phyloP scores from a whole-genome alignment of 2,888 invertebrate genomes.

The Eilema caniola region DNA sequence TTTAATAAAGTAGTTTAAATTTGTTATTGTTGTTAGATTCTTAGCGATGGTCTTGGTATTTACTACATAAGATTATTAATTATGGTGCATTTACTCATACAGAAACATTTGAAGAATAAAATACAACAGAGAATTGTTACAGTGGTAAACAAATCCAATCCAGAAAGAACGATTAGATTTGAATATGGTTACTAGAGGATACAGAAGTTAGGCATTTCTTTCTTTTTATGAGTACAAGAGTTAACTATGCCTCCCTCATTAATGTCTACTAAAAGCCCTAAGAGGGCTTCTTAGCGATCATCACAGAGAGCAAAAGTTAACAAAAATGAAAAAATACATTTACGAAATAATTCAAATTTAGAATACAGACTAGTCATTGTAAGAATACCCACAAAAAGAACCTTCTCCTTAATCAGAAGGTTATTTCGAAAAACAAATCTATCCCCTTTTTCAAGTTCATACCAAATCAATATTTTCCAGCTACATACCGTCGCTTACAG shows the following conservation, averaged over 20 bases:
- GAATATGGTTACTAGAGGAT: not conserved
- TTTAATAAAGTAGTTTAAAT: not conserved
- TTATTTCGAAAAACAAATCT: not conserved
- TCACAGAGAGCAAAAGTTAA: not conserved
- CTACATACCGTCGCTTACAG: slow-evolving; percentile 2
- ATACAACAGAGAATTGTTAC: not conserved
- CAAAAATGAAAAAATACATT: not conserved
- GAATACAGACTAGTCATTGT: not conserved
- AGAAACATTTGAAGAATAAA: not conserved
- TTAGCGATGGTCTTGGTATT: not conserved
- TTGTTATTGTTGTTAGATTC: not conserved
- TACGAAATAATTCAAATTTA: too few relatives aligned
- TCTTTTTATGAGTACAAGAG: too few relatives aligned
- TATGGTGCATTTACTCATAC: not conserved
- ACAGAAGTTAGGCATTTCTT: not conserved
- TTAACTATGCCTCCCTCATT: too few relatives aligned
- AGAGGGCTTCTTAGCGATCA: not conserved
- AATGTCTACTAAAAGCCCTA: too few relatives aligned
- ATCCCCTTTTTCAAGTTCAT: slow-evolving; percentile 1
- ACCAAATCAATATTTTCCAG: slow-evolving; percentile 17
- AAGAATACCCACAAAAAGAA: not conserved
- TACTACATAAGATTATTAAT: not conserved
- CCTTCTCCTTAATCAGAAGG: not conserved
- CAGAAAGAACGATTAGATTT: not conserved
- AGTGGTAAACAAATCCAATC: not conserved